A percentile compares a stretch with the other conserved stretches of the same genome.
phyloP scores from a whole-genome alignment of 92 coral and sea anemone species.

The Bergia sp. region DNA sequence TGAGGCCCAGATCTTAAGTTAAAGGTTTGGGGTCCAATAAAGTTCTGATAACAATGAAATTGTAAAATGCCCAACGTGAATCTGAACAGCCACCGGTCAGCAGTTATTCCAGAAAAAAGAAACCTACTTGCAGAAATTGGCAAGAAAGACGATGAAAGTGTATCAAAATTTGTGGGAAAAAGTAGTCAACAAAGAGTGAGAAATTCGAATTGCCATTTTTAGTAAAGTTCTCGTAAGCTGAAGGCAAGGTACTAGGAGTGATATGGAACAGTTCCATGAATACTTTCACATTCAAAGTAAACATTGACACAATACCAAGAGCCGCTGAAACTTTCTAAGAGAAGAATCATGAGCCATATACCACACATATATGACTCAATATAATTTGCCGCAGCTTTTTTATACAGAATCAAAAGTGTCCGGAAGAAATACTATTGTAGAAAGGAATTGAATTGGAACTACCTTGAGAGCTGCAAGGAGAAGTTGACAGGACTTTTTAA shows the following conservation, averaged over 20 bases:
- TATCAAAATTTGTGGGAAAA: too few species aligned
- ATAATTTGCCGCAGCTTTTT: conserved; percentile 56
- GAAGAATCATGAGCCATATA: conserved; percentile 50
- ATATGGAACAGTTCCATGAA: too few species aligned
- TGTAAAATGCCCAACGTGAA: too few species aligned
- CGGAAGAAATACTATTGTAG: conserved; percentile 45
- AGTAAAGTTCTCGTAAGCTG: neutral
- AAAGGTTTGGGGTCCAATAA: conserved; percentile 26
- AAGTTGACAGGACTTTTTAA: conserved; percentile 51
- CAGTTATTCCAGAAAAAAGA: too few species aligned
- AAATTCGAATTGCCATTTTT: too few species aligned
- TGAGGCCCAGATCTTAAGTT: conserved; percentile 58
- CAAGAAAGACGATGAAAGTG: conserved; percentile 49
- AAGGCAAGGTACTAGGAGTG: too few species aligned
- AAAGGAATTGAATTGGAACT: conserved; percentile 55
- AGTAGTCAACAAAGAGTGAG: too few species aligned
- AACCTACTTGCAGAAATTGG: too few species aligned
- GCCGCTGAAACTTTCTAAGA: neutral
- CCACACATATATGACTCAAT: conserved; percentile 59
- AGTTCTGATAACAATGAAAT: conserved; percentile 45
- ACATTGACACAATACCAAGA: too few species aligned
- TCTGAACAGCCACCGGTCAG: too few species aligned
- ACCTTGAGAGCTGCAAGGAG: conserved; percentile 10
- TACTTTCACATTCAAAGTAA: too few species aligned
- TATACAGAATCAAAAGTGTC: conserved; percentile 49